Evolutionary conservation across 92 coral and sea anemone species (phyloP).

Genomic region (Galaxea fascicularis): DNA sequence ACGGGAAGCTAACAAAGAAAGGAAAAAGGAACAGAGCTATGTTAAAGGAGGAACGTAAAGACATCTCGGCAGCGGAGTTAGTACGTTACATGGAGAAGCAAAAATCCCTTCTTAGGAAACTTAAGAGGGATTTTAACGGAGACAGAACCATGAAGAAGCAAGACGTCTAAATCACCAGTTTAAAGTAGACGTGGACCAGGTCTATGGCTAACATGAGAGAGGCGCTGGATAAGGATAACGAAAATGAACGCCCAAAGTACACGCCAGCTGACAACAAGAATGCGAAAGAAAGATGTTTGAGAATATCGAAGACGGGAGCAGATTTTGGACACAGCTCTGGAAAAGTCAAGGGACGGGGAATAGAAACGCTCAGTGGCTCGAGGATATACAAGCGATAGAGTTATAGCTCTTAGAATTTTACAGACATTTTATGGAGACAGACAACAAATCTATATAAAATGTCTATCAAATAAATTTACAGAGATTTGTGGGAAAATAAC

Average conservation of each 20-base stretch:
- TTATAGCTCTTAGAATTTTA: too few relatives aligned
- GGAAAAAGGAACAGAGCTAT: too few relatives aligned
- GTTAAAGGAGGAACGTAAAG: too few relatives aligned
- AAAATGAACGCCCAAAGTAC: slow-evolving; percentile 18
- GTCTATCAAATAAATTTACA: too few relatives aligned
- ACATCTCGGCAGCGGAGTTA: slow-evolving; percentile 2
- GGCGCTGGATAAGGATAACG: slow-evolving; percentile 9
- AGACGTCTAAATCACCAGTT: slow-evolving; percentile 26
- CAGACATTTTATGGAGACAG: too few relatives aligned
- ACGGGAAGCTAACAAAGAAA: too few relatives aligned
- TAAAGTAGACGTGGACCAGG: slow-evolving; percentile 19
- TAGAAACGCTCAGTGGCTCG: slow-evolving; percentile 19
- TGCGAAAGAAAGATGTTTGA: slow-evolving; percentile 15
- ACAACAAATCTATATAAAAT: too few relatives aligned
- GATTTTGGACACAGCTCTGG: slow-evolving; percentile 32
- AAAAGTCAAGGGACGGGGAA: slow-evolving; percentile 13
- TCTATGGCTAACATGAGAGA: slow-evolving; percentile 43
- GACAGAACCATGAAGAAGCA: slow-evolving; percentile 39
- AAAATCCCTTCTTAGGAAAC: not conserved
- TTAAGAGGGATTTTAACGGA: not conserved
- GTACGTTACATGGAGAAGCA: not conserved
- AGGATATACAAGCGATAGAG: too few relatives aligned
- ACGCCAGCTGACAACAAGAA: slow-evolving; percentile 9
- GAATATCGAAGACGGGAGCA: slow-evolving; percentile 23
- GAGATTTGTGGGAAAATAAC: too few relatives aligned